Evolutionary conservation across 2,113 vertebrate genomes (phyloP).

Genomic region (Eupsittula cactorum): DNA sequence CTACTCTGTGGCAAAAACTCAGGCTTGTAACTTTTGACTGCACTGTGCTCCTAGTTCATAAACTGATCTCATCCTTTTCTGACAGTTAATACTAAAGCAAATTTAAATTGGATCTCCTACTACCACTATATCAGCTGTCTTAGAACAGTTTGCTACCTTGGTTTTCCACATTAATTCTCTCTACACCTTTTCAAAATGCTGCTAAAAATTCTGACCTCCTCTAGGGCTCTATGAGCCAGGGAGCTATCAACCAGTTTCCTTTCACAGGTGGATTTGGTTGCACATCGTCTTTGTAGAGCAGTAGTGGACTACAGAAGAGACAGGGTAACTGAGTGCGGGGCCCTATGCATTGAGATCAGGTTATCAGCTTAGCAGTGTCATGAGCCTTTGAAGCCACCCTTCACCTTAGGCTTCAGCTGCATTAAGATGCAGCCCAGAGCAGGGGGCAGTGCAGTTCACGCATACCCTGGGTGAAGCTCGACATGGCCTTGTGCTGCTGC

Average conservation of each 20-base stretch:
- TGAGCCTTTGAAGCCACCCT: background rate
- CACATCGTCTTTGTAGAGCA: background rate
- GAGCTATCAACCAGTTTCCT: background rate
- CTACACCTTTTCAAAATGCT: conserved; percentile 28
- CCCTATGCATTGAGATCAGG: rapidly evolving
- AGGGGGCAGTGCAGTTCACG: background rate
- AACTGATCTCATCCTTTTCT: conserved; percentile 70
- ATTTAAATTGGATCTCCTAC: conserved; percentile 63
- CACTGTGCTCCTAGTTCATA: conserved; percentile 44
- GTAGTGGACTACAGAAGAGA: background rate
- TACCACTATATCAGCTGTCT: conserved; percentile 13
- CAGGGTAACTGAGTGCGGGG: background rate
- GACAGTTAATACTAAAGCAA: conserved; percentile 65
- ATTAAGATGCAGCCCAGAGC: background rate
- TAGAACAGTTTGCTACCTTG: conserved; percentile 45
- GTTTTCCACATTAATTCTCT: conserved; percentile 38
- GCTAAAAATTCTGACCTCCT: conserved; percentile 41
- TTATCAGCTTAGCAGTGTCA: background rate
- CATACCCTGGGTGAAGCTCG: rapidly evolving
- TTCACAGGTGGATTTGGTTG: background rate
- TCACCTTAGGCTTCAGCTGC: background rate
- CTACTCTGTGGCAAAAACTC: conserved; percentile 68
- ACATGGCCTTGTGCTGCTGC: background rate
- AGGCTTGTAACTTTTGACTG: conserved; percentile 65
- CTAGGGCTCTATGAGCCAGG: background rate